Evolutionary conservation across 1,140 invertebrate genomes (phyloP), one percentile per base, ranked within the genome.

Genomic region (Drosophila navojoa): DNA sequence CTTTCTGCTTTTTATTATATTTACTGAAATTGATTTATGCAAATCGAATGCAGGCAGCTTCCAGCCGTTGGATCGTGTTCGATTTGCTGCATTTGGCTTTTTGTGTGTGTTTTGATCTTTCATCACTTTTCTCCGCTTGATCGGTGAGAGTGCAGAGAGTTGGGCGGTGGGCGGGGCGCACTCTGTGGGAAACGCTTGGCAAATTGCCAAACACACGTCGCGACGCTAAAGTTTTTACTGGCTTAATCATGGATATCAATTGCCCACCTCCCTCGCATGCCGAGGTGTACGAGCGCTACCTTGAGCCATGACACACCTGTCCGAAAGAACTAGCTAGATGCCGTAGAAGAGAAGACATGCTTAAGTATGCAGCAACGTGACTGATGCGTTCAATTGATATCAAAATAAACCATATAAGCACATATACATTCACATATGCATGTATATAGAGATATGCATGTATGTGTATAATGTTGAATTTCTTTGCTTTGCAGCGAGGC

Each of bases 11-110:
- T 29, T 59, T 52, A 42, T 52, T 16, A 44, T 44, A n/a, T 57
- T 49, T 74, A 44, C 40, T 52, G 45, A 87, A 87, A 81, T 85
- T 86, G 81, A 85, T 85, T 87, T 87, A 86, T 86, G 81, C 82
- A 79, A 77, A 86, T 87, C 76, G 22, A 64, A 59, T 50, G 57
- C 57, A 10, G n/a, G 42, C 63, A 9, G 42, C 63, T 68, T 63
- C 47, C 49, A 42, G 22, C 32, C 25, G 19, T 47, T 35, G 13
- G 16, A 27, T 32, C 50, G 50, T 52, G 42, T 63, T 70, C 66
- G 58, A 45, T 74, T 70, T 70, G 44, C 59, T 52, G 42, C 42
- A 1, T 45, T 55, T 74, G 40, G 55, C 47, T 68, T 50, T 59
- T 16, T 19, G 15, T 44, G 55, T 70, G 61, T 57, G 52, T 25